These are phyloP conservation scores for Meteorus sp. DNA, from an alignment of 1,140 invertebrate species.

Conservation along the genomic window DNA sequence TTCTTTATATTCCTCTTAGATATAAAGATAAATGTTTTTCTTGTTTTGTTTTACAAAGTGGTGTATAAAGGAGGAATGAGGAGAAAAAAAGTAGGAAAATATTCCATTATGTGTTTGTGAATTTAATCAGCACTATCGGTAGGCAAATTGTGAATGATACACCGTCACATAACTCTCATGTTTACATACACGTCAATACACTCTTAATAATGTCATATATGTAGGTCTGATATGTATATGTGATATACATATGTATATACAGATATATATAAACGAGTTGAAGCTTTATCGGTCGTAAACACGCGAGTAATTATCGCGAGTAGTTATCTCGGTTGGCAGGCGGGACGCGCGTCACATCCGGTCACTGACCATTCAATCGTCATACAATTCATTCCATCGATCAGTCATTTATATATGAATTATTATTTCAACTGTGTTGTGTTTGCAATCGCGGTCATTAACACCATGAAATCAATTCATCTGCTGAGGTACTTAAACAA, in stretches of 20 bases:
- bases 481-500: neutral
- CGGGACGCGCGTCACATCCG: conserved; percentile 46
- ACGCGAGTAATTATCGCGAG: conserved; percentile 45
- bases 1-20: no score
- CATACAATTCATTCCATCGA: conserved; percentile 31
- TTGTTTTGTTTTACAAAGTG: no score
- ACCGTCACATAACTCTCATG: no score
- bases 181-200: no score
- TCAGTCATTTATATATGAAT: neutral
- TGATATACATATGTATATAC: neutral
- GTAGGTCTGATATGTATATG: neutral
- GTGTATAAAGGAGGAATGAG: no score
- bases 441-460: no score
- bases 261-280: neutral
- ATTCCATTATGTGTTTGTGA: no score
- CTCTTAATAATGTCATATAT: neutral
- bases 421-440: neutral
- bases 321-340: conserved; percentile 39
- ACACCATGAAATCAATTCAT: neutral
- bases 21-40: no score
- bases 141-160: no score
- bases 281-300: conserved; percentile 46
- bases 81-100: no score
- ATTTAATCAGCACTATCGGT: no score
- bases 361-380: conserved; percentile 55